Base-by-base conservation (phyloP, 2,113 vertebrate species). In the Pangasianodon gigas region DNA sequence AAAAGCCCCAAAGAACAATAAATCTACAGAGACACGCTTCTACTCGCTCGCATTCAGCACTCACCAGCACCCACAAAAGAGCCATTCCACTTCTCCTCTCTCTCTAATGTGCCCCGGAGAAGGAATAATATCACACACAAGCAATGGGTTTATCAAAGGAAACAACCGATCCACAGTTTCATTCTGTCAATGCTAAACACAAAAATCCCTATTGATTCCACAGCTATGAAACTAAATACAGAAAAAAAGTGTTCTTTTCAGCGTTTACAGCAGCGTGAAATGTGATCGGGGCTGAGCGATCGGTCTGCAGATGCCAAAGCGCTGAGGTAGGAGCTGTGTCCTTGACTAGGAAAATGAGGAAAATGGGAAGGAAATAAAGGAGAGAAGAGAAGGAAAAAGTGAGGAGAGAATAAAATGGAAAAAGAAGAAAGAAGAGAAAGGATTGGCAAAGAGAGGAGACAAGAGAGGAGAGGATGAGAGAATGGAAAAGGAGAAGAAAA, bases 1-100 rank as follows among this genome's bases (percentile, higher is more conserved):
- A 90, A 90, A 90, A 87, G 90, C 87, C 91, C 90, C 44, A 89
- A 88, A 90, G 77, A 83, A 86, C 87, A 90, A 89, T 91, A 90
- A 90, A 93, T 92, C 79, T 91, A 62, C 85, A 87, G 51, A 91
- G 89, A 87, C 41, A 84, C 71, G 60, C 19, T 88, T 67, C 77
- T 75, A 85, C 62, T 88, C 74, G 86, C 87, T 71, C 65, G 37
- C 86, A 87, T 67, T 88, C 80, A 91, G 85, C 37, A 41, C 85
- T 51, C 85, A 77, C 60, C 85, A 87, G 56, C 88, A n/a, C 88
- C 91, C 86, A 84, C 87, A 86, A 92, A 88, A 67, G 67, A 88
- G 69, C 88, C 52, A 80, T 77, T 77, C 88, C 85, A 91, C 75
- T 84, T 83, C 56, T 86, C 29, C 77, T 90, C 71, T 81, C 65